Evolutionary conservation across 2,113 vertebrate species (phyloP), one percentile per base, ranked within the genome.

Genomic region (Bagarius yarrelli): DNA sequence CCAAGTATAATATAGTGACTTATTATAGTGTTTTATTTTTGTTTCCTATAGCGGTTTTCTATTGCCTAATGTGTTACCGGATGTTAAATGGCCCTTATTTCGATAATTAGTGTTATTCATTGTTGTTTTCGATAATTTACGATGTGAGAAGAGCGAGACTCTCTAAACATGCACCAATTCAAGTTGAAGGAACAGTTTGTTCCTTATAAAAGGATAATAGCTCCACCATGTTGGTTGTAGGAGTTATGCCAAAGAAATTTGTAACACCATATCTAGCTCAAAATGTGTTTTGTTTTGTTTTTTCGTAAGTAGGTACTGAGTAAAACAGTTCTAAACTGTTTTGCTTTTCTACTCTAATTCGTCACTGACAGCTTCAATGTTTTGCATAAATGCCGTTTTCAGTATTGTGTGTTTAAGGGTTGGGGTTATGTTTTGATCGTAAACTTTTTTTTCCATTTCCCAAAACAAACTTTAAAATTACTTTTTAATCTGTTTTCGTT

Each of bases 21-120:
- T 25, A 44, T 83, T 67, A 30, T 59, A 30, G 61, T 80, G 83
- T 90, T 88, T 89, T 87, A 88, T 88, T 89, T 89, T 88, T 88
- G 85, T 66, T 70, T 66, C 79, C 32, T 19, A 14, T 55, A 12
- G 23, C 73, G 23, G 73, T 86, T 89, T 88, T 88, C 83, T 89
- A 91, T 90, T 89, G 91, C 90, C 91, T 92, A 85, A 86, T 92
- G 90, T 92, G 91, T 90, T 91, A 86, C 88, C 88, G 87, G 89
- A 89, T 90, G 90, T 88, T 92, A 91, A 92, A 90, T 89, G 52
- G 92, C 88, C 90, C 88, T 90, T 67, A 27, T 69, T 57, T 73
- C 8, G 55, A 50, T 55, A 21, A 13, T 21, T 50, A 25, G 13
- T 52, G 6, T 27, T 71, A 69, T 11, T 27, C 0, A 30, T 70